phyloP scores from a whole-genome alignment of 1,140 invertebrate genomes.

The Drosophila sp. region DNA sequence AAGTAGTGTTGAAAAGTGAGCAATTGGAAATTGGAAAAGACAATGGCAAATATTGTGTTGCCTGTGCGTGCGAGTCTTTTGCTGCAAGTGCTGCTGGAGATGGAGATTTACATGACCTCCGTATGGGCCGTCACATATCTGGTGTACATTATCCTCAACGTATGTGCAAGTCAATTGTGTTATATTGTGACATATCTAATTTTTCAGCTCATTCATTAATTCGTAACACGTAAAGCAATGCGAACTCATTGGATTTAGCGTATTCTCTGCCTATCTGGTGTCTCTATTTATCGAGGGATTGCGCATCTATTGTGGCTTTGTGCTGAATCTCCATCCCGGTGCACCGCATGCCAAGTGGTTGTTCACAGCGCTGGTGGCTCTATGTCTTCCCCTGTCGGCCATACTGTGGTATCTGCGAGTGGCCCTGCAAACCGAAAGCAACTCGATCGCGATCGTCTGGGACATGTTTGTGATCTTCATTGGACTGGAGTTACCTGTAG shows the following conservation, averaged over 20 bases:
- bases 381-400: not conserved
- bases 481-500: not conserved
- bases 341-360: not conserved
- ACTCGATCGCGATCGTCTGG: not conserved
- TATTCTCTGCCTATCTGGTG: not conserved
- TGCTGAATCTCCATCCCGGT: not conserved
- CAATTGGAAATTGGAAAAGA: not conserved
- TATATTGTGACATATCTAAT: not conserved
- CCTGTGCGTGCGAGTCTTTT: not conserved
- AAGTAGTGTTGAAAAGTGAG: too few relatives aligned
- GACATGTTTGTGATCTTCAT: not conserved
- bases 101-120: conserved; percentile 14
- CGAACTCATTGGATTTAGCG: not conserved
- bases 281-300: not conserved
- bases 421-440: too few relatives aligned
- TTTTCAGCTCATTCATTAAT: not conserved
- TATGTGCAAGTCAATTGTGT: conserved; percentile 15
- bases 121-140: conserved; percentile 16
- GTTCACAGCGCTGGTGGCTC: not conserved
- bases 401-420: not conserved
- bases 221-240: too few relatives aligned
- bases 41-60: conserved; percentile 28
- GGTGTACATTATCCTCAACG: conserved; percentile 23
- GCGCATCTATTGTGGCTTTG: conserved; percentile 8
- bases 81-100: conserved; percentile 30